Base-by-base conservation (phyloP, 2,888 invertebrate genomes). In the Coenonympha glycerion region DNA sequence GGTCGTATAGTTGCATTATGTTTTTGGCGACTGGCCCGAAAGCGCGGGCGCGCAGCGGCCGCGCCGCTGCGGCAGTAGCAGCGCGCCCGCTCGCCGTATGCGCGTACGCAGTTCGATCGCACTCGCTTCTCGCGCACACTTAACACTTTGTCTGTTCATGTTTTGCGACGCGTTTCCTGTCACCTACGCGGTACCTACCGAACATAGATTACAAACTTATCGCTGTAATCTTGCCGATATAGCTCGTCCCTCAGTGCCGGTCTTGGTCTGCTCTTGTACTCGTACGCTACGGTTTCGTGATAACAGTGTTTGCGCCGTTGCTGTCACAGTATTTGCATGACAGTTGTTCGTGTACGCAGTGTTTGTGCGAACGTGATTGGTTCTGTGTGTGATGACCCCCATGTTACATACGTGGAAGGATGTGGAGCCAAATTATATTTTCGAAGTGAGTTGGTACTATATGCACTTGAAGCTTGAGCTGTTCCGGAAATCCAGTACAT, bases 351-450 rank as follows among this genome's bases (percentile, higher is more conserved):
- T 58, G 53, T 53, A 59, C 36, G 51, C 44, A 55, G 52, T 57
- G 50, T 53, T 52, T 44, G 45, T 61, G 55, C 52, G 50, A 56
- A 49, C 47, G 57, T 55, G 52, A 50, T 51, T 54, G 52, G 49
- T 51, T 39, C 22, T 52, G 28, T 50, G 47, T 56, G 62, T 64
- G 58, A 59, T 62, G 61, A 63, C 58, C 42, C 28, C 40, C 39
- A 40, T 49, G 49, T 47, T 52, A 46, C 33, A 50, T 54, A 39
- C 42, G 41, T 50, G 48, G 42, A 58, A 57, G 46, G 55, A 82
- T 83, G 83, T 82, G 83, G 83, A 79, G 69, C 66, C 81, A 79
- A 70, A 76, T 79, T 54, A 71, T 76, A 57, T 65, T 68, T 51
- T 73, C 71, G 36, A 82, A 80, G 83, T 83, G 59, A 67, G 69